Evolutionary conservation across 2,113 vertebrate genomes (phyloP).

Genomic region (Elachura formosa): DNA sequence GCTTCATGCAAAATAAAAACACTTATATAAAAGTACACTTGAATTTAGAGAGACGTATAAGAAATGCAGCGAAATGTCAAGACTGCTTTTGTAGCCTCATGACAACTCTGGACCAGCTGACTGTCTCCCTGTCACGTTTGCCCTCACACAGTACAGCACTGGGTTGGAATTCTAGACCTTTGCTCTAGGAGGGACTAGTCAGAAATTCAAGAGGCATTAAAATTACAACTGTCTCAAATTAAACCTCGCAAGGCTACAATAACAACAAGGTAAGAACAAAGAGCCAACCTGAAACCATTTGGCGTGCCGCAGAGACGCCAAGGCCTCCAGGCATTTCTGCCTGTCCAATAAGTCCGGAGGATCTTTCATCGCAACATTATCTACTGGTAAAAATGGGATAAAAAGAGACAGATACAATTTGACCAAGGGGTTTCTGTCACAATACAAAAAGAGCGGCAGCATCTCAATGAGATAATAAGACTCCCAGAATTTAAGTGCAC

Average conservation of each 20-base stretch:
- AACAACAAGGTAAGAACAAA: constrained; percentile 88
- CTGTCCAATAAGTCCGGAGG: constrained; percentile 98
- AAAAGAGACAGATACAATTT: constrained; percentile 81
- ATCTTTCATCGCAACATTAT: constrained; percentile 93
- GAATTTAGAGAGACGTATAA: constrained; percentile 50
- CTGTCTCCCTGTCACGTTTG: constrained; percentile 23
- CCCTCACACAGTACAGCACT: constrained; percentile 1
- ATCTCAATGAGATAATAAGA: constrained; percentile 76
- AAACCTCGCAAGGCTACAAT: constrained; percentile 82
- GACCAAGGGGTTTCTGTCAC: constrained; percentile 79
- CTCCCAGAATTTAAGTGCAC: constrained; percentile 73
- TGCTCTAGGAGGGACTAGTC: constrained; percentile 37
- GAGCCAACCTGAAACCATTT: constrained; percentile 99
- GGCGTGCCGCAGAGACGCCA: constrained; percentile 99
- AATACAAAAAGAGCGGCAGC: constrained; percentile 71
- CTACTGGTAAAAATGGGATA: constrained; percentile 89
- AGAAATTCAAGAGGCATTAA: constrained; percentile 57
- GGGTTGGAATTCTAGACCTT: constrained; percentile 33
- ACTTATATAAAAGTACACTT: background rate
- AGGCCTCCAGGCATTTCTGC: constrained; percentile 99
- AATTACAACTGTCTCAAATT: constrained; percentile 55
- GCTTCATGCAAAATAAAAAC: constrained; percentile 71
- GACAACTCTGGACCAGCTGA: constrained; percentile 57
- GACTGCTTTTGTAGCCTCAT: constrained; percentile 85
- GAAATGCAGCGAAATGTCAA: constrained; percentile 71